Evolutionary conservation across 2,113 vertebrate species (phyloP), one percentile per base, ranked within the genome.

Genomic region (Sprattus sprattus): DNA sequence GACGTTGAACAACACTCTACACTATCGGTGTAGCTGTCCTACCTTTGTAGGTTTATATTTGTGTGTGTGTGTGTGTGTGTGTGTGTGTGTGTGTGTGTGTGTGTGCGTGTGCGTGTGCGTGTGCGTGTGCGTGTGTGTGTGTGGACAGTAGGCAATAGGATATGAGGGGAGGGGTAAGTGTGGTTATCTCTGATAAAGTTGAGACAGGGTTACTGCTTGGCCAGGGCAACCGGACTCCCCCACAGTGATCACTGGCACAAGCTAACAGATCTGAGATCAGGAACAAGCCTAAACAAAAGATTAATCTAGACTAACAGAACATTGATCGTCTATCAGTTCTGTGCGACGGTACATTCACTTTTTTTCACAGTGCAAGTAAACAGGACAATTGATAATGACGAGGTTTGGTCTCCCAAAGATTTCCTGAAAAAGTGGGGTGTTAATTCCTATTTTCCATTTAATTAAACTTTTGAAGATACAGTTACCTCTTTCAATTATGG

Each of bases 61-160:
- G 46, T 75, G 60, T 83, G 39, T 82, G 44, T 82, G 28, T 83
- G 81, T 85, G 47, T 75, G 46, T 86, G 67, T 78, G 64, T 83
- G 82, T 80, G 81, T 80, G 82, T 80, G 46, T 81, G 46, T 75
- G 60, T 83, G 39, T 82, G 44, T 82, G 28, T 83, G 81, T 75
- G 32, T 54, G 45, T 45, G 28, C 45, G 15, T 22, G 15, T 85
- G 83, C 64, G 49, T 3, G 81, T 22, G 80, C 15, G 20, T 44
- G 54, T 20, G 67, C 28, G 67, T 47, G 39, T 6, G 45, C 20
- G 54, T 25, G 83, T 82, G 71, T 45, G 80, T 81, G 78, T 39
- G 1, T 44, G 25, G 11, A 78, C 25, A 32, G 10, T 39, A 39
- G 39, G 39, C 39, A 39, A 39, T 39, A 39, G 71, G 71, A 78